Conservation (phyloP, 2,888 invertebrate genomes). For the Amaurobius ferox region DNA sequence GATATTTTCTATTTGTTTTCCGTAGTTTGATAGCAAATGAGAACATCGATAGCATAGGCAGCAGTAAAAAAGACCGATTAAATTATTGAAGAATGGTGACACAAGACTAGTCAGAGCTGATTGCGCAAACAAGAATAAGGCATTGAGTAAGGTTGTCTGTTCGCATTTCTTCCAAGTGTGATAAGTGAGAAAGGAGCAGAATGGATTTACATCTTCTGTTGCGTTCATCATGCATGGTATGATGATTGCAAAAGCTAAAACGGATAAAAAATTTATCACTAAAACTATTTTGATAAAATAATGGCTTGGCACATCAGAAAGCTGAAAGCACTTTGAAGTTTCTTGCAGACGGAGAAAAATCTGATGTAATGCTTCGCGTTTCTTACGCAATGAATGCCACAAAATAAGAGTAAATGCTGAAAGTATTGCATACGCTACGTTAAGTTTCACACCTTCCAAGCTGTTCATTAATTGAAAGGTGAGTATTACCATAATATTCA, state of each 20-base stretch:
- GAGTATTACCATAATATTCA: neutral
- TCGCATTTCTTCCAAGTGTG: neutral
- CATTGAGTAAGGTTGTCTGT: neutral
- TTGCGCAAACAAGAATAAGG: neutral
- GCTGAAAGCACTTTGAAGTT: neutral
- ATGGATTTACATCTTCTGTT: neutral
- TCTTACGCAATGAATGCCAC: neutral
- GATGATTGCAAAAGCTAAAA: no score
- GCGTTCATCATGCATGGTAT: no score
- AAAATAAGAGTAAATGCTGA: neutral
- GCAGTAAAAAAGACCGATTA: neutral
- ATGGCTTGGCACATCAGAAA: neutral
- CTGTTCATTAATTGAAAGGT: neutral
- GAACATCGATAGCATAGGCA: neutral
- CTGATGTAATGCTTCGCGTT: neutral
- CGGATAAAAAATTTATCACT: neutral
- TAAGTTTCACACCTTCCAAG: neutral
- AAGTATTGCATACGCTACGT: neutral
- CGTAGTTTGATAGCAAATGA: neutral
- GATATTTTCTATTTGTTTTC: neutral
- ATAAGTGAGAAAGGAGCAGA: neutral
- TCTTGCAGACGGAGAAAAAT: neutral
- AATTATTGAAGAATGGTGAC: neutral
- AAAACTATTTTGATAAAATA: neutral
- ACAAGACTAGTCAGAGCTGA: neutral